A percentile compares a stretch with the other conserved stretches of the same genome.
Evolutionary conservation across 1,140 invertebrate species (phyloP).

Genomic region (Habropoda laboriosa): DNA sequence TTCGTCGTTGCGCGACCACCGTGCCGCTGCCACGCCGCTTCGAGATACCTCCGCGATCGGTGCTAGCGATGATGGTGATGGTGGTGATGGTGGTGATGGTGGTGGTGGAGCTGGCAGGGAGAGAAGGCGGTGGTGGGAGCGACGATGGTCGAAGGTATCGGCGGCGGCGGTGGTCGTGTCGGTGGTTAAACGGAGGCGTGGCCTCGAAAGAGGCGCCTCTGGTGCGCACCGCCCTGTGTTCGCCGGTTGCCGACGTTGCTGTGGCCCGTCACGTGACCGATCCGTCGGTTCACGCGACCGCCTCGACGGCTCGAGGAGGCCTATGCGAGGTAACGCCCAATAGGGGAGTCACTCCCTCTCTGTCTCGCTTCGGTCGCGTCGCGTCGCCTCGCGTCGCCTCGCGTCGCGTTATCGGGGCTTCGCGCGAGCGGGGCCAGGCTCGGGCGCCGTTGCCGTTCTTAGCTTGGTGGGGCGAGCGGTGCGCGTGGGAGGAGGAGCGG

Average conservation of each 20-base stretch:
- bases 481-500: slow-evolving; percentile 79
- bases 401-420: slow-evolving; percentile 3
- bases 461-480: slow-evolving; percentile 67
- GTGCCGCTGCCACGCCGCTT: slow-evolving; percentile 59
- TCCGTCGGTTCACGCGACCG: slow-evolving; percentile 8
- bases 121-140: too few relatives aligned
- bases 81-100: slow-evolving; percentile 6
- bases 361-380: background rate
- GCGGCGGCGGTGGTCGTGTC: slow-evolving; percentile 39
- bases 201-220: slow-evolving; percentile 70
- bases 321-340: slow-evolving; percentile 26
- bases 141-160: slow-evolving; percentile 36
- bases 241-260: too few relatives aligned
- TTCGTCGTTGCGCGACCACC: slow-evolving; percentile 72
- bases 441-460: slow-evolving; percentile 16
- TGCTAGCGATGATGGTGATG: slow-evolving; percentile 25
- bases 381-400: background rate
- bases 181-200: slow-evolving; percentile 57
- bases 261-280: slow-evolving; percentile 13
- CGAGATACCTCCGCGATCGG: slow-evolving; percentile 60
- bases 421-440: slow-evolving; percentile 33
- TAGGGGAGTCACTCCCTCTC: slow-evolving; percentile 19
- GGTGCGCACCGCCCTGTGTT: slow-evolving; percentile 67
- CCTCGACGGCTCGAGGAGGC: slow-evolving; percentile 21
- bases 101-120: slow-evolving; percentile 60